Evolutionary conservation across 64 coral and sea anemone genomes (phyloP).

Genomic region (Pachyseris speciosa): DNA sequence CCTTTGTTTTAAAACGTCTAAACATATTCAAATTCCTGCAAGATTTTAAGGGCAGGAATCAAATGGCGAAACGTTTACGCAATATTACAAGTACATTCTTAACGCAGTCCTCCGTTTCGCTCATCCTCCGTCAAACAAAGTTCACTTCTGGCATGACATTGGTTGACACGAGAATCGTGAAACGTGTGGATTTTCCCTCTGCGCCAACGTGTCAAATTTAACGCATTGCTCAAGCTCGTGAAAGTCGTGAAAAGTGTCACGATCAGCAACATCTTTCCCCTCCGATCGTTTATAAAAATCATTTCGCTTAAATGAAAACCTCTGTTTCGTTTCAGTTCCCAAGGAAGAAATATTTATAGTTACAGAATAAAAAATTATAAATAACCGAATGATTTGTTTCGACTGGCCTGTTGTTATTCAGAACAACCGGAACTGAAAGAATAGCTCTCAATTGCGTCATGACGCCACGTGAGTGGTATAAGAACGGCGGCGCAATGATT

Average conservation of each 20-base stretch:
- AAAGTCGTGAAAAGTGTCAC: background rate
- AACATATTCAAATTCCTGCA: too few species aligned
- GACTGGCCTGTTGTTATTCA: background rate
- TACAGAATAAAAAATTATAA: background rate
- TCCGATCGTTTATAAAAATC: background rate
- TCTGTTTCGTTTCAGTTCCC: background rate
- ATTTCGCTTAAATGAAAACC: background rate
- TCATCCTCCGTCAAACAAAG: too few species aligned
- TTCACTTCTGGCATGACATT: background rate
- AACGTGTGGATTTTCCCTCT: background rate
- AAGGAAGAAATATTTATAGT: conserved; percentile 21
- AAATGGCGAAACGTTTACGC: background rate
- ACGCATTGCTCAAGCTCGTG: background rate
- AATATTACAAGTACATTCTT: background rate
- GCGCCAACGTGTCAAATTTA: background rate
- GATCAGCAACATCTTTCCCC: background rate
- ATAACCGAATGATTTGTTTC: conserved; percentile 10
- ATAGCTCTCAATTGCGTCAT: conserved; percentile 71
- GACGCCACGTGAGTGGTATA: conserved; percentile 77
- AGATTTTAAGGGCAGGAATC: too few species aligned
- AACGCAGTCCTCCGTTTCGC: too few species aligned
- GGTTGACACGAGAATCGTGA: background rate
- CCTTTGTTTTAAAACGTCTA: too few species aligned
- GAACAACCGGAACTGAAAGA: conserved; percentile 42
- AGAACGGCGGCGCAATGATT: conserved; percentile 40